phyloP scores from a whole-genome alignment of 2,113 vertebrate species.

The Oceanodroma tethys region DNA sequence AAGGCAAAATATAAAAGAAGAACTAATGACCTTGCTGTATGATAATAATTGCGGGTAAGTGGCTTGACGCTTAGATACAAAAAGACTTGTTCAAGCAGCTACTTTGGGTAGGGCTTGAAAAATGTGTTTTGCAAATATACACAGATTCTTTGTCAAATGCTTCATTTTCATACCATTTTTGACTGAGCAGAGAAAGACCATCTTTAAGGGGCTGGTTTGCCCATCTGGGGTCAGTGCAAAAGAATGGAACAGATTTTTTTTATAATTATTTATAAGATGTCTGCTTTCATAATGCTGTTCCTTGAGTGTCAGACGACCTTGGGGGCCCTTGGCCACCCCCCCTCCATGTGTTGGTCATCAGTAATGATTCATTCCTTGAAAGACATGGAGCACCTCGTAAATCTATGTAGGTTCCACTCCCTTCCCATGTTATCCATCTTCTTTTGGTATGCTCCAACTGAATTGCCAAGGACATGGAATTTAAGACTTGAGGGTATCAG shows the following conservation, averaged over 20 bases:
- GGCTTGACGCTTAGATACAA: not conserved
- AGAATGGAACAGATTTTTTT: constrained; percentile 74
- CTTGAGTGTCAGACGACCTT: constrained; percentile 65
- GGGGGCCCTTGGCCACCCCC: constrained; percentile 44
- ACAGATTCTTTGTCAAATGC: constrained; percentile 26
- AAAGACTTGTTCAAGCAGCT: not conserved
- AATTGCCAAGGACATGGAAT: not conserved
- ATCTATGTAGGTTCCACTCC: not conserved
- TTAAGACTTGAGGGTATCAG: not conserved
- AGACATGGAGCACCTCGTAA: not conserved
- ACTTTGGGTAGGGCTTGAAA: not conserved
- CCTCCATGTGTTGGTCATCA: constrained; percentile 61
- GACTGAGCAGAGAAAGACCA: constrained; percentile 20
- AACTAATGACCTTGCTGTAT: not conserved
- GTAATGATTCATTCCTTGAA: constrained; percentile 45
- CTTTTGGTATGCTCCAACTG: not conserved
- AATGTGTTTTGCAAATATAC: not conserved
- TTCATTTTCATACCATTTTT: constrained; percentile 42
- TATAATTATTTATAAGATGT: constrained; percentile 82
- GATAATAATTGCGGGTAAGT: not conserved
- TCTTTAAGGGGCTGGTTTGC: constrained; percentile 47
- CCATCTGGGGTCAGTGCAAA: constrained; percentile 62
- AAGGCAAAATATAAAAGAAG: not conserved
- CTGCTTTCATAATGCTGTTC: constrained; percentile 68
- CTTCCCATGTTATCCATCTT: not conserved